phyloP scores from a whole-genome alignment of 2,797 vertebrate genomes.

The Pseudopleuronectes americanus region DNA sequence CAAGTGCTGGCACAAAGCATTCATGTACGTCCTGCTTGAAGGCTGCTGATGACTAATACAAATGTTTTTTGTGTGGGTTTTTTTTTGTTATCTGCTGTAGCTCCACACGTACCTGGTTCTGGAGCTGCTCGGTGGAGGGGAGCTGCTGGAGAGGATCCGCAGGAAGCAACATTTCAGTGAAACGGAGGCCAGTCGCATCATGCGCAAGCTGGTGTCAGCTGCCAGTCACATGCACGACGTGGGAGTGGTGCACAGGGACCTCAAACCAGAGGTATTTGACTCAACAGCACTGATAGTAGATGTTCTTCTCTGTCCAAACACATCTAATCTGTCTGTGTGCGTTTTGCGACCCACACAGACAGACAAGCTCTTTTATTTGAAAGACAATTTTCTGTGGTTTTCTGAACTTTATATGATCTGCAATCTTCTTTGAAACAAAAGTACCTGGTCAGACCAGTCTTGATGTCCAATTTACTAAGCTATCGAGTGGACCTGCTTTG shows the following conservation, averaged over 20 bases:
- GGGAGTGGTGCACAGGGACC: slow-evolving; percentile 95
- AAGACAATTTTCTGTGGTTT: slow-evolving; percentile 50
- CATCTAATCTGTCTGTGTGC: not conserved
- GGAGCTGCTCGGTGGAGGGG: slow-evolving; percentile 95
- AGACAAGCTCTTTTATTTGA: slow-evolving; percentile 15
- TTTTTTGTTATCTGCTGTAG: slow-evolving; percentile 70
- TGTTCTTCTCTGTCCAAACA: slow-evolving; percentile 7
- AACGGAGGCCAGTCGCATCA: slow-evolving; percentile 96
- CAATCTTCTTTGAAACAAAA: slow-evolving; percentile 57
- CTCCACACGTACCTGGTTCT: slow-evolving; percentile 96
- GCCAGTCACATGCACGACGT: slow-evolving; percentile 99
- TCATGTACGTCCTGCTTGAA: no score
- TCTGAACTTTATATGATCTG: slow-evolving; percentile 48
- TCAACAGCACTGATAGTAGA: not conserved
- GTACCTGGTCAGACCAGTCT: slow-evolving; percentile 47
- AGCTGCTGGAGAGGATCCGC: slow-evolving; percentile 95
- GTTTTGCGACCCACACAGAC: no score
- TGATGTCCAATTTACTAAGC: slow-evolving; percentile 61
- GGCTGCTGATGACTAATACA: not conserved
- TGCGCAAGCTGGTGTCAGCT: slow-evolving; percentile 95
- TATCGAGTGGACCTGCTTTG: slow-evolving; percentile 45
- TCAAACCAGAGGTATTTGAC: slow-evolving; percentile 94
- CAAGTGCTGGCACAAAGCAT: no score
- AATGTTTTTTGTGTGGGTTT: slow-evolving; percentile 6
- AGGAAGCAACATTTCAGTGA: slow-evolving; percentile 97